A percentile compares a stretch with the other conserved stretches of the same genome.
Evolutionary conservation across 1,140 invertebrate species (phyloP).

Genomic region (Leptopilina clavipes): DNA sequence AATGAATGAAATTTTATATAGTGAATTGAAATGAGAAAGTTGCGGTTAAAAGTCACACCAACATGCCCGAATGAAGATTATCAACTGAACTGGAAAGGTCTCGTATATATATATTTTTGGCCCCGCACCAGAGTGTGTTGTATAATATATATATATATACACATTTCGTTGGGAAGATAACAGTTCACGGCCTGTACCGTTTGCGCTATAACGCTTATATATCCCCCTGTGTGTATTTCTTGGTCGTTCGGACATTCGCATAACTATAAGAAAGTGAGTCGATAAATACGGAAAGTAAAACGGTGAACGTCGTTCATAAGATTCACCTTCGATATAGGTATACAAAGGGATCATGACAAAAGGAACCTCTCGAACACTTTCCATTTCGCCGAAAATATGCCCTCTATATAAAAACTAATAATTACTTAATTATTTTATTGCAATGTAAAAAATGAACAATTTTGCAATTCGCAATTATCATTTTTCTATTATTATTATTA

Average conservation of each 20-base stretch:
- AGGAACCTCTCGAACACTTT: not conserved
- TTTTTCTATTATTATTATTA: no score
- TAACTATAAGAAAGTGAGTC: slow-evolving; percentile 52
- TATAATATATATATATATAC: not conserved
- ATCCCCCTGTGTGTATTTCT: slow-evolving; percentile 45
- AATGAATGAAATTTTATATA: no score
- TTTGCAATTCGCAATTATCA: no score
- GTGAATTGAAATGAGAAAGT: not conserved
- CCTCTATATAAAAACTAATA: no score
- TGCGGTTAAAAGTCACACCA: slow-evolving; percentile 18
- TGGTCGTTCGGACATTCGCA: slow-evolving; percentile 49
- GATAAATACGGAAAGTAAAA: slow-evolving; percentile 53
- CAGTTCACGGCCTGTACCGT: slow-evolving; percentile 67
- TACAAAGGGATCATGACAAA: slow-evolving; percentile 11
- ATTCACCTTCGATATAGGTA: slow-evolving; percentile 29
- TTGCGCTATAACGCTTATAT: slow-evolving; percentile 64
- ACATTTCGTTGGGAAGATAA: slow-evolving; percentile 59
- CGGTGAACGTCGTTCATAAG: slow-evolving; percentile 15
- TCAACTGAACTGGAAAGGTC: slow-evolving; percentile 60
- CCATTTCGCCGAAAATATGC: not conserved
- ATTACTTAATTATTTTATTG: no score
- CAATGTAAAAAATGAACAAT: no score
- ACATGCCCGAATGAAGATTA: slow-evolving; percentile 61
- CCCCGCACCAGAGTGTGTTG: no score
- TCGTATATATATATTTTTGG: slow-evolving; percentile 11